Conservation (phyloP, 2,113 vertebrate genomes). For the Pelodiscus sinensis region DNA sequence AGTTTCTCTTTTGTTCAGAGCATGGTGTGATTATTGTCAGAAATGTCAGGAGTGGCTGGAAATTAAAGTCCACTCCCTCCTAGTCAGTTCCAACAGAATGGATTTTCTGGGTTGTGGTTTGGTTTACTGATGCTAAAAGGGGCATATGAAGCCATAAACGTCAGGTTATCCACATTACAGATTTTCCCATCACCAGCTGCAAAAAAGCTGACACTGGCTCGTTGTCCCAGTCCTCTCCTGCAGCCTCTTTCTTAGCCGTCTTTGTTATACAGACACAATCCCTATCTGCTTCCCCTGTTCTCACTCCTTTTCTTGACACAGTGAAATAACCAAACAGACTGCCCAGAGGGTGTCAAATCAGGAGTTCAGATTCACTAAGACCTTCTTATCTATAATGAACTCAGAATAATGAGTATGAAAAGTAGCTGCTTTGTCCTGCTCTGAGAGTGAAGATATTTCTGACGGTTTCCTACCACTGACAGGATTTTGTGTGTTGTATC, state of each 20-base stretch:
- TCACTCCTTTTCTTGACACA: accelerated
- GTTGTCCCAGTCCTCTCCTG: neutral
- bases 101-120: neutral
- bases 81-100: neutral
- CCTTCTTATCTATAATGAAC: neutral
- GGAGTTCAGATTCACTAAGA: neutral
- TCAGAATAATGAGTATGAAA: neutral
- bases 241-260: neutral
- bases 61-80: neutral
- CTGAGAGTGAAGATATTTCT: neutral
- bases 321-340: accelerated
- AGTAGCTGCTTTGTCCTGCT: neutral
- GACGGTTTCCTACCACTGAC: neutral
- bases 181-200: accelerated
- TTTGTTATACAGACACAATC: accelerated
- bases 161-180: neutral
- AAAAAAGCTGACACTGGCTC: neutral
- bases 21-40: neutral
- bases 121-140: neutral
- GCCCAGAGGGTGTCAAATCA: neutral
- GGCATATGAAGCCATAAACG: neutral
- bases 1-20: neutral
- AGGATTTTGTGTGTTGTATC: neutral
- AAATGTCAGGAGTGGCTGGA: neutral
- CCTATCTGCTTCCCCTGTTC: neutral